Base-by-base conservation (phyloP, 2,888 invertebrate genomes). In the Kuschelorhynchus macadamiae region DNA sequence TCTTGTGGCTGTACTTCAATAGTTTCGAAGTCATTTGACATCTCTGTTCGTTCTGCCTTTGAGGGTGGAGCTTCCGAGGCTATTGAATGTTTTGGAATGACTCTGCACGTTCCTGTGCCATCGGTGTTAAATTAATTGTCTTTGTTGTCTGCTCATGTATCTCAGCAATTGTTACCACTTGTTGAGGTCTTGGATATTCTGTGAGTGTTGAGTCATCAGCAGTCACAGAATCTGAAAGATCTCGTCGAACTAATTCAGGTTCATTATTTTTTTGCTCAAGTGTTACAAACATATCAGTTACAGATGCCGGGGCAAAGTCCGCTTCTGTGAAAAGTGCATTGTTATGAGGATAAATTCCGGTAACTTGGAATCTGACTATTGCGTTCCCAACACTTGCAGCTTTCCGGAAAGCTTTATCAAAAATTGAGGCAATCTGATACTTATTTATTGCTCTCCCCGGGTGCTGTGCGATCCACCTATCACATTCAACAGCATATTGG, bases 381-480 rank as follows among this genome's bases (percentile, higher is more conserved):
- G 16, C 12, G 41, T 41, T 41, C 8, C 16, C 41, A 16, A 41
- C 17, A 41, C 8, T 41, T 17, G 16, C 41, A 11, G 14, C 41
- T 14, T 41, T 25, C 25, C 25, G 3, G 7, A 25, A 25, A 25
- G 25, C 25, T 44, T 18, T 18, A 17, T 44, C 17, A n/a, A 46
- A 46, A 46, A 46, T 25, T 7, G 21, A 21, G 2, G 46, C 12
- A n/a, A 46, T 21, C 21, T 21, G n/a, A 18, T 55, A 53, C 20
- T 53, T 32, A 12, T 25, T 53, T 14, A 52, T 32, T 14, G 52
- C 32, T 30, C 52, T 52, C 9, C 41, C 55, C 11, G 55, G 41
- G 14, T 55, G 55, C 25, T 49, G 44, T 3, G 33, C 32, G 12
- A 49, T 21, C 61, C 61, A 61, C 20, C 25, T 25, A 25, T 25